phyloP scores from a whole-genome alignment of 2,888 invertebrate species.

The Geotrupes spiniger region DNA sequence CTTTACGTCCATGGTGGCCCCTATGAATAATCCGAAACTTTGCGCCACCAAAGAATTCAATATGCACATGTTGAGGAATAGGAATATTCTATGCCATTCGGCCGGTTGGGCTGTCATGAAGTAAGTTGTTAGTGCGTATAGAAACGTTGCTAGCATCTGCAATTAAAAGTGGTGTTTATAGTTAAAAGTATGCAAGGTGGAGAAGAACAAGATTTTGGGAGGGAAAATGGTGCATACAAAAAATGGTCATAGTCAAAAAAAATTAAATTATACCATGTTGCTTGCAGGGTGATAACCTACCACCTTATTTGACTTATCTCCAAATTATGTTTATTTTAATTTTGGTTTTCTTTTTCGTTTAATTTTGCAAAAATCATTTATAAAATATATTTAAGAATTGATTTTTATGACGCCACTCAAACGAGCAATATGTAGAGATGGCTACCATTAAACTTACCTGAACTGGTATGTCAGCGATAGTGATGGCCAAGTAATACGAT shows the following conservation, averaged over 20 bases:
- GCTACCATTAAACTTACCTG: conserved; percentile 41
- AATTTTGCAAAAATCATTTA: too few relatives aligned
- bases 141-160: conserved; percentile 60
- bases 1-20: conserved; percentile 76
- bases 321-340: too few relatives aligned
- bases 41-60: conserved; percentile 82
- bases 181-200: conserved; percentile 10
- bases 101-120: conserved; percentile 82
- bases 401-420: too few relatives aligned
- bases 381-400: too few relatives aligned
- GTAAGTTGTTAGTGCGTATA: conserved; percentile 78
- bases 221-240: too few relatives aligned
- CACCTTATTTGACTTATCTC: too few relatives aligned
- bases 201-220: too few relatives aligned
- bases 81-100: conserved; percentile 68
- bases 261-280: conserved; percentile 2
- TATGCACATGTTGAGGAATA: conserved; percentile 70
- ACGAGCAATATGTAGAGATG: too few relatives aligned
- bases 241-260: too few relatives aligned
- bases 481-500: conserved; percentile 61
- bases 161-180: conserved; percentile 28
- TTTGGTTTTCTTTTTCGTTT: too few relatives aligned
- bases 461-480: conserved; percentile 65
- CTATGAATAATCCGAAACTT: conserved; percentile 80
- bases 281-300: too few relatives aligned